Base-by-base conservation (phyloP, 2,113 vertebrate species). In the Hyperopisus bebe region DNA sequence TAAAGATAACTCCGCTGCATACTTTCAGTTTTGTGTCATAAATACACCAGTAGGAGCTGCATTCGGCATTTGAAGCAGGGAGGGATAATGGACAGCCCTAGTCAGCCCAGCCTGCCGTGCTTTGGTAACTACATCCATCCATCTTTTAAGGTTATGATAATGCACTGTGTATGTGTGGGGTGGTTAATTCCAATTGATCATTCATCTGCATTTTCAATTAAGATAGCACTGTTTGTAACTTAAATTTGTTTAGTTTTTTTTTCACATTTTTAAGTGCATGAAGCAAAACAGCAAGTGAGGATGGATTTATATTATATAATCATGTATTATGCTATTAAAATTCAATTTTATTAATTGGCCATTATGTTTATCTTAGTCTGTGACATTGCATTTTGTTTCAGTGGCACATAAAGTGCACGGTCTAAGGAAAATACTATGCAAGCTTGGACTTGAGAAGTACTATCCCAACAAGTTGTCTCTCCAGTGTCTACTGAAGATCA, bases 381-480 rank as follows among this genome's bases (percentile, higher is more conserved):
- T 83, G 42, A 17, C 42, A 83, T 44, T 83, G 11, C 15, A 44
- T 83, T 46, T 83, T 19, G 1, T 83, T 44, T 83, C 39, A 44
- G 80, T 8, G 62, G n/a, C 62, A 70, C 62, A 4, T 86, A 50
- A 51, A 86, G 44, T 9, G 24, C 21, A 46, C 9, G 2, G 47
- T 51, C 24, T 86, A 48, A 46, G 46, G 11, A 47, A 50, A n/a
- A 86, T 15, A 48, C n/a, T 86, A 47, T 10, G 19, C 46, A 31
- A 86, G 24, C 83, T 86, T 46, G 83, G 83, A 31, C 46, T 86
- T 10, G 46, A 46, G 42, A n/a, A 86, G 19, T 86, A 24, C 47
- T 86, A 50, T 47, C 83, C 83, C 19, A 86, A 86, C 83, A 50
- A 86, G 83, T 9, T 86, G 83, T 50, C 83, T 47, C 83, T 86